Conservation (phyloP, 2,888 invertebrate species). For the Endotricha flammealis region DNA sequence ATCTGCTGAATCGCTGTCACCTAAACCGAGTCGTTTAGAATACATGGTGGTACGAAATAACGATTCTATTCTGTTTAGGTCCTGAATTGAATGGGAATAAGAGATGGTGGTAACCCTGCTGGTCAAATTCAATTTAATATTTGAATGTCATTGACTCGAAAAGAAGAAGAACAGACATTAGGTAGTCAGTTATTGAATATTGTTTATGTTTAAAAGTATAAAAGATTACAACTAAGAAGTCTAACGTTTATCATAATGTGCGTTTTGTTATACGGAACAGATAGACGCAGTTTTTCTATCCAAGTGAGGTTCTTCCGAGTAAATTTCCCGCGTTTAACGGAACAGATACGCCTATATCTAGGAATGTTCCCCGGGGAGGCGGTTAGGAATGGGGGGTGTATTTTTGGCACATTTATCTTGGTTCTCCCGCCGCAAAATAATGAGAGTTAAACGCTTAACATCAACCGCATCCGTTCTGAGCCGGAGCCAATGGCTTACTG, state of each 20-base stretch:
- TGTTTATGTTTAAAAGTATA: neutral
- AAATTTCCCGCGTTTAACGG: constrained; percentile 42
- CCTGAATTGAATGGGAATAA: too few species aligned
- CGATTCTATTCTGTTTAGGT: too few species aligned
- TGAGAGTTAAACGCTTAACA: constrained; percentile 52
- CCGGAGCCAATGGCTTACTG: constrained; percentile 36
- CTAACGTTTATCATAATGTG: neutral
- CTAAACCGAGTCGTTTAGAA: too few species aligned
- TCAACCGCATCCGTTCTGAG: constrained; percentile 46
- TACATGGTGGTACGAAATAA: too few species aligned
- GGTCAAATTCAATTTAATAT: too few species aligned
- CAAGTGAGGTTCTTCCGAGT: constrained; percentile 45
- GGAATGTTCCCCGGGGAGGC: constrained; percentile 36
- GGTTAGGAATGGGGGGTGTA: constrained; percentile 13
- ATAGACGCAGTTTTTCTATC: constrained; percentile 36
- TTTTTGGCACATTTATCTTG: constrained; percentile 48
- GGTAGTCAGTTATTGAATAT: too few species aligned
- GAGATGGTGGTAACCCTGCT: too few species aligned
- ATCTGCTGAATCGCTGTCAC: too few species aligned
- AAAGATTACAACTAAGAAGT: neutral
- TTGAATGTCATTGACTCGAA: too few species aligned
- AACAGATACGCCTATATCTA: constrained; percentile 44
- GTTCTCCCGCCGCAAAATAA: constrained; percentile 36
- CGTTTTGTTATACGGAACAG: constrained; percentile 20
- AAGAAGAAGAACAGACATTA: too few species aligned